Percentiles rank a stretch among this genome's conserved stretches.
Evolutionary conservation across 2,888 invertebrate species (phyloP).

Genomic region (Zaprionus lineosus): DNA sequence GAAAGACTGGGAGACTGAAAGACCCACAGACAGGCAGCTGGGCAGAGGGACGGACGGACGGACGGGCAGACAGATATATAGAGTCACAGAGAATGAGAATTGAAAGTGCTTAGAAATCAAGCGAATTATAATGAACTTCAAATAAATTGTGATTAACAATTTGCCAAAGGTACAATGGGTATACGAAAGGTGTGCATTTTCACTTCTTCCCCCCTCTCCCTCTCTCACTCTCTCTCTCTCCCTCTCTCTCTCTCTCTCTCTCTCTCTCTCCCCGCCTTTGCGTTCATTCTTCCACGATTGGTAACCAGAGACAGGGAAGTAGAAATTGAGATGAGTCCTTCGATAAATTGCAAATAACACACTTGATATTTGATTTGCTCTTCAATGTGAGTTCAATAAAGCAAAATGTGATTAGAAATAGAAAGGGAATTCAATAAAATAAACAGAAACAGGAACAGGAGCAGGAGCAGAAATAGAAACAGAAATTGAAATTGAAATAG

Average conservation of each 20-base stretch:
- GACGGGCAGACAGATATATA: conserved; percentile 6
- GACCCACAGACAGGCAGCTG: no score
- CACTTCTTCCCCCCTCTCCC: no score
- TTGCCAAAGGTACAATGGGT: conserved; percentile 27
- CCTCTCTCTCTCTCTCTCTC: no score
- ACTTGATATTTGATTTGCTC: conserved; percentile 16
- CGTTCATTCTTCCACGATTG: no score
- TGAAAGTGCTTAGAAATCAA: conserved; percentile 60
- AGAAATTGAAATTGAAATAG: background rate
- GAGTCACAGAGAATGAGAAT: conserved; percentile 15
- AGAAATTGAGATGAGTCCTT: conserved; percentile 1
- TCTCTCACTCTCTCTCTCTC: no score
- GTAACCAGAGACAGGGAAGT: no score
- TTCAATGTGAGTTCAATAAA: conserved; percentile 1
- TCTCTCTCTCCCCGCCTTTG: no score
- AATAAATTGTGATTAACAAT: conserved; percentile 60
- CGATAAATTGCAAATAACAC: conserved; percentile 32
- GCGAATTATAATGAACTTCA: conserved; percentile 58
- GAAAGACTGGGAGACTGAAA: no score
- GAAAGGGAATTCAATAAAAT: conserved; percentile 3
- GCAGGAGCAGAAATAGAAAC: background rate
- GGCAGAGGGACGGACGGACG: no score
- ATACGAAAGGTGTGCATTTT: conserved; percentile 11
- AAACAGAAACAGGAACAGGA: background rate
- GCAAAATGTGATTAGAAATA: conserved; percentile 4